phyloP scores from a whole-genome alignment of 2,888 invertebrate species.

The Cosmia trapezina region DNA sequence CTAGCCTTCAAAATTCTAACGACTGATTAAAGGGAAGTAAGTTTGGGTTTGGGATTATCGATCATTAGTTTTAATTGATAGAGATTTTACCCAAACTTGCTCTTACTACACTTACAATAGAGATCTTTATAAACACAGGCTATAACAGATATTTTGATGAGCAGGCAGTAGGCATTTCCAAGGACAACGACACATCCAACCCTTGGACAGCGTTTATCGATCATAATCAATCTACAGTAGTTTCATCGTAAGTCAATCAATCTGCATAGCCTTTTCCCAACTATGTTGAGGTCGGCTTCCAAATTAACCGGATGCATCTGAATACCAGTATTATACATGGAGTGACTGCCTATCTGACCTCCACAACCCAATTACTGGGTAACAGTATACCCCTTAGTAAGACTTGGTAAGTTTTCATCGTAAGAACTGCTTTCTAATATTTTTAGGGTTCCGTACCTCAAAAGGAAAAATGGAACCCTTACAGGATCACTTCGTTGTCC shows the following conservation, averaged over 20 bases:
- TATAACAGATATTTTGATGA: neutral
- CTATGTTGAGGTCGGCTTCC: neutral
- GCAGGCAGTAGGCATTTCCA: neutral
- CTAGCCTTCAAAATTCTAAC: neutral
- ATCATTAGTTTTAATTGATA: neutral
- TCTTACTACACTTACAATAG: neutral
- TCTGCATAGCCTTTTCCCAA: neutral
- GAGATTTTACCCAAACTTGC: neutral
- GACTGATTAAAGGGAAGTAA: neutral
- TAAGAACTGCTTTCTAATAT: neutral
- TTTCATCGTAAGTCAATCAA: neutral
- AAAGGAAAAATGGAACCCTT: too few species aligned
- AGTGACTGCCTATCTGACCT: neutral
- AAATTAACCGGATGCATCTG: neutral
- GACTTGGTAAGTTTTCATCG: neutral
- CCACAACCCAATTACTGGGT: neutral
- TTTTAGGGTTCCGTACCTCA: too few species aligned
- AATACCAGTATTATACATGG: neutral
- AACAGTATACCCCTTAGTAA: neutral
- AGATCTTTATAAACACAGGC: neutral
- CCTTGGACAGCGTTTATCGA: neutral
- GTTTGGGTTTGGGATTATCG: neutral
- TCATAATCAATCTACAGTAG: neutral
- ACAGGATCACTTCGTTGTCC: too few species aligned
- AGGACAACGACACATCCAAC: neutral